Conservation (phyloP, 2,888 invertebrate species). For the Pimpla rufipes region DNA sequence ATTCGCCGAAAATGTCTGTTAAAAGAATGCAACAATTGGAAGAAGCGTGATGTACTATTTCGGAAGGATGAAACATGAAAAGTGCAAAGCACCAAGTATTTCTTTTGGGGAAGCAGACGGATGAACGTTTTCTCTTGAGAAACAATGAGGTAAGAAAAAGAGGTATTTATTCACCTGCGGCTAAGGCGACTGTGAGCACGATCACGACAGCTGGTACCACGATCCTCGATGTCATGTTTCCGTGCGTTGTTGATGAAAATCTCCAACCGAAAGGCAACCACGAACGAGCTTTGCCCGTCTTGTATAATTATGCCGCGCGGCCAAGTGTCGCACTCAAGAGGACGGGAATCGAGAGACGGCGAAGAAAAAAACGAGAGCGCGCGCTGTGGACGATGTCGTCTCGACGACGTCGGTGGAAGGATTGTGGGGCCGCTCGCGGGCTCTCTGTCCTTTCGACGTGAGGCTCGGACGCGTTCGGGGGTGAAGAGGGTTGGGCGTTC, state of each 20-base stretch:
- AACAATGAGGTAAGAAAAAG: not conserved
- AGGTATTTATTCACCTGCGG: slow-evolving; percentile 74
- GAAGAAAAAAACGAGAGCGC: slow-evolving; percentile 46
- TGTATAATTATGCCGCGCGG: not conserved
- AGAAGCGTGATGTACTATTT: too few species aligned
- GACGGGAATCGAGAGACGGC: slow-evolving; percentile 2
- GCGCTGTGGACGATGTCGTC: slow-evolving; percentile 60
- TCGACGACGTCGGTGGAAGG: slow-evolving; percentile 66
- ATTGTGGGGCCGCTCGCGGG: slow-evolving; percentile 62
- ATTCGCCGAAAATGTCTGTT: too few species aligned
- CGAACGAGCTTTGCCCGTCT: not conserved
- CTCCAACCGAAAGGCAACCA: slow-evolving; percentile 21
- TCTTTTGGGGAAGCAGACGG: not conserved
- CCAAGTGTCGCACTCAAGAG: slow-evolving; percentile 12
- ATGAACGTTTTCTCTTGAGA: not conserved
- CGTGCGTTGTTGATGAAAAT: slow-evolving; percentile 65
- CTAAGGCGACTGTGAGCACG: slow-evolving; percentile 70
- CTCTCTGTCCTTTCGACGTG: slow-evolving; percentile 62
- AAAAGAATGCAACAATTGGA: too few species aligned
- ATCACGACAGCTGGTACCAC: slow-evolving; percentile 68
- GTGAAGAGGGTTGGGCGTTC: slow-evolving; percentile 60
- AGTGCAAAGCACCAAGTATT: too few species aligned
- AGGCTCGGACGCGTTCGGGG: slow-evolving; percentile 49
- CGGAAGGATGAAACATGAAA: too few species aligned
- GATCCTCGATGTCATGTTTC: slow-evolving; percentile 63